Evolutionary conservation across 2,113 vertebrate species (phyloP).

Genomic region (Phyllostomus hastatus): DNA sequence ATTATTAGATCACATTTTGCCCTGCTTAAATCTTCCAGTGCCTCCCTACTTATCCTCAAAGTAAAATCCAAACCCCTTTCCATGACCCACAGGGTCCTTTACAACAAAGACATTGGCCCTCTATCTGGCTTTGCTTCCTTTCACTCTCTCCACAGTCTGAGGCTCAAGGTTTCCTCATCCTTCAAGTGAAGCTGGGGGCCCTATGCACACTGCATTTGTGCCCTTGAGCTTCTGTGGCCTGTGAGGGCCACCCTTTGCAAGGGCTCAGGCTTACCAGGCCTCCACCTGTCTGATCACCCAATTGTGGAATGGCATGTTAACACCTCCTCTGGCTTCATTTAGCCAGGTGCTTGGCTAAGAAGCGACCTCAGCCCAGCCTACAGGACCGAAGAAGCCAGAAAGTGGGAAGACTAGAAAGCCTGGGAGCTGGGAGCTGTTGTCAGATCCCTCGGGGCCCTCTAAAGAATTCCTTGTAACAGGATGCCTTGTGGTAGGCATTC

Average conservation of each 20-base stretch:
- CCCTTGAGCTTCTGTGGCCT: neutral
- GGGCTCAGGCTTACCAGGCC: neutral
- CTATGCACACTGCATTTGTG: neutral
- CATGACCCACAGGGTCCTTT: neutral
- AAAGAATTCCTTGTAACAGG: neutral
- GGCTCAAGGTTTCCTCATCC: neutral
- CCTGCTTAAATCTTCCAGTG: neutral
- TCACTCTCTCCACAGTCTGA: neutral
- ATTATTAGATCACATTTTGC: neutral
- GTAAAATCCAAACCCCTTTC: neutral
- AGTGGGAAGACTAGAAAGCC: neutral
- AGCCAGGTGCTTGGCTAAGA: neutral
- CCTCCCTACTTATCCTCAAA: neutral
- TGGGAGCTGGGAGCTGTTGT: neutral
- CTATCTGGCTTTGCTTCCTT: neutral
- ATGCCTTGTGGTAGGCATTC: neutral
- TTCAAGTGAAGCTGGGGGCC: neutral
- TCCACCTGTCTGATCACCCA: neutral
- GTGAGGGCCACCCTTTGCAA: neutral
- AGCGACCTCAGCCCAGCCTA: neutral
- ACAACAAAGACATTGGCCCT: neutral
- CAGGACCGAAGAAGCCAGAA: neutral
- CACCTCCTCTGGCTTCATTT: neutral
- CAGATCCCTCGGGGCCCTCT: neutral
- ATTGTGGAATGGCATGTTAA: neutral